Base-by-base conservation (phyloP, 1,140 invertebrate species). In the Hypsibius dujardini region DNA sequence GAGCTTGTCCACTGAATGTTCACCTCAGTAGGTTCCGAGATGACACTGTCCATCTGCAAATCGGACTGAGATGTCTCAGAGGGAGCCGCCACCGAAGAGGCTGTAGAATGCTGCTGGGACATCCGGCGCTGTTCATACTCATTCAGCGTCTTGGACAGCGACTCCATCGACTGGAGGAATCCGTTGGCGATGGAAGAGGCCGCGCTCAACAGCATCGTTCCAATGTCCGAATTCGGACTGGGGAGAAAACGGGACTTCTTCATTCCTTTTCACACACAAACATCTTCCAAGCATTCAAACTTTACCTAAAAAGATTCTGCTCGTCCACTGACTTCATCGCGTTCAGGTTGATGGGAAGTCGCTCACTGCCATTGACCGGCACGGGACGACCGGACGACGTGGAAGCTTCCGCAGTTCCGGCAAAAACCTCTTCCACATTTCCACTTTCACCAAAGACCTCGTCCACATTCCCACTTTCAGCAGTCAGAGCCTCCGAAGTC, bases 91-190 rank as follows among this genome's bases (percentile, higher is more conserved):
- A 28, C 28, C 28, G 28, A 28, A 28, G 28, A 28, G 28, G 28
- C 28, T 0, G 28, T 28, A 28, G 28, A 28, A 28, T 28, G 28
- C 28, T 28, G 28, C 28, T 28, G 28, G 28, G 28, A 28, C 28
- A 28, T 28, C 28, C 50, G 50, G 50, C 50, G 50, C 50, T 56
- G 50, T 56, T 56, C 50, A 56, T 56, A 56, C 12, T 67, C 62
- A 45, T 42, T 3, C 12, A 67, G 7, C 12, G 62, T 67, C 12
- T 45, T 12, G 12, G 62, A 67, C 62, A 67, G 42, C 7, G 62
- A 15, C 62, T 67, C 62, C 62, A 67, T 67, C 12, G 62, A 67
- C 62, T 67, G 62, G 3, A 67, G 12, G 45, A 67, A 67, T 45
- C 12, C 62, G 45, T 12, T 67, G 12, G 62, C 62, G 42, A 67